Base-by-base conservation (phyloP, 2,113 vertebrate genomes). In the Engraulis encrasicolus region DNA sequence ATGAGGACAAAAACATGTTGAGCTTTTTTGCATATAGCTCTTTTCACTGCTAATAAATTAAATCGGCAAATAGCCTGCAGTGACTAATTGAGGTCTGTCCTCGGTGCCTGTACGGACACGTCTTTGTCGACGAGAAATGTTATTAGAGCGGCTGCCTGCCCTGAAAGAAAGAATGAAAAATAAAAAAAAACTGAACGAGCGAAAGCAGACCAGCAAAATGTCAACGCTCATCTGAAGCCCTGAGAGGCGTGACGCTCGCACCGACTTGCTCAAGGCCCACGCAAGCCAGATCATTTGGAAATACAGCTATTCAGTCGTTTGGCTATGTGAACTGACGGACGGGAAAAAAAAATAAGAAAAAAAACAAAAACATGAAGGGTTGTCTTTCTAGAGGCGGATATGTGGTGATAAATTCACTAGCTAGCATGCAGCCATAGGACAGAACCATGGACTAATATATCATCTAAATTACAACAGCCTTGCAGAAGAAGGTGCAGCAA, bases 161-260 rank as follows among this genome's bases (percentile, higher is more conserved):
- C n/a, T n/a, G n/a, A n/a, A n/a, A n/a, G n/a, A n/a, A n/a, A n/a
- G n/a, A n/a, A n/a, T n/a, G n/a, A n/a, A n/a, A n/a, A n/a, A 31
- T 34, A 14, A 74, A 74, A 74, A 74, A 31, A 74, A 36, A 74
- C 66, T 34, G 34, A 12, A 23, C 14, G 9, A 14, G 31, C 5
- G n/a, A n/a, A n/a, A n/a, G n/a, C n/a, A n/a, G n/a, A 14, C 66
- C 81, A 81, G n/a, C n/a, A 87, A 88, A 89, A 89, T 91, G 90
- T 91, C 90, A 89, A 88, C 23, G 89, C 90, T 88, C 88, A 91
- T 93, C 88, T 91, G 92, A 93, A 93, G n/a, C n/a, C 92, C 86
- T 89, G 89, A 86, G 37, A 31, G 11, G 84, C 78, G 83, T 87
- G 90, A 91, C 92, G 78, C 79, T 84, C 92, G 78, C 79, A 82